Conservation (phyloP, 2,113 vertebrate genomes). For the Tetrao urogallus region DNA sequence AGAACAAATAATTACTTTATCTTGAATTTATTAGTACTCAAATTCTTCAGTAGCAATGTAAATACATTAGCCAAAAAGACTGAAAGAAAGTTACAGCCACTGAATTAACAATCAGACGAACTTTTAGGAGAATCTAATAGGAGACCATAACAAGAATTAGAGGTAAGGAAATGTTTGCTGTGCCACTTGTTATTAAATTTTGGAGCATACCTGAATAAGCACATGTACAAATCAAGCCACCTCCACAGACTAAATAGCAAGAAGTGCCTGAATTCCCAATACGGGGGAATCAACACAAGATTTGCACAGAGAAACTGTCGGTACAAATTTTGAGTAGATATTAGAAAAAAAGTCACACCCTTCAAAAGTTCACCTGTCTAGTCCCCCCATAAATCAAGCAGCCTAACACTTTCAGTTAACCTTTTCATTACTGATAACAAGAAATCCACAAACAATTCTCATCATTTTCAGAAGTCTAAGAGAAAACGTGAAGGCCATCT, state of each 20-base stretch:
- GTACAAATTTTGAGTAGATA: background rate
- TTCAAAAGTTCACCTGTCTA: background rate
- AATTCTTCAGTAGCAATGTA: background rate
- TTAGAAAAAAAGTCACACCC: background rate
- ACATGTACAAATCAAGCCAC: background rate
- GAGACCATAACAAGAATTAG: background rate
- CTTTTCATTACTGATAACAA: background rate
- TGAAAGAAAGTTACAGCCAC: background rate
- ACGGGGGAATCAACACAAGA: background rate
- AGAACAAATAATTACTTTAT: background rate
- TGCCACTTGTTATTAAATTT: background rate
- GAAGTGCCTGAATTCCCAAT: background rate
- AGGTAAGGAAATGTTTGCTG: background rate
- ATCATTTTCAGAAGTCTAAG: background rate
- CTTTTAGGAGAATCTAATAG: background rate
- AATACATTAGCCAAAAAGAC: background rate
- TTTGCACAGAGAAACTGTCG: background rate
- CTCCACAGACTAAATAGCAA: background rate
- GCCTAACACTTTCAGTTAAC: background rate
- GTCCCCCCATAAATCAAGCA: background rate
- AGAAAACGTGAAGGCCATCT: background rate
- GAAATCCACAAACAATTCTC: background rate
- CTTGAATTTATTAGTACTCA: slow-evolving; percentile 1
- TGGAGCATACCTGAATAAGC: background rate
- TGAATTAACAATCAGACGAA: background rate